A percentile compares a stretch with the other conserved stretches of the same genome.
These are phyloP conservation scores for Aphelenchoides fujianensis DNA, from an alignment of 1,140 invertebrate genomes.

Conservation along the genomic window DNA sequence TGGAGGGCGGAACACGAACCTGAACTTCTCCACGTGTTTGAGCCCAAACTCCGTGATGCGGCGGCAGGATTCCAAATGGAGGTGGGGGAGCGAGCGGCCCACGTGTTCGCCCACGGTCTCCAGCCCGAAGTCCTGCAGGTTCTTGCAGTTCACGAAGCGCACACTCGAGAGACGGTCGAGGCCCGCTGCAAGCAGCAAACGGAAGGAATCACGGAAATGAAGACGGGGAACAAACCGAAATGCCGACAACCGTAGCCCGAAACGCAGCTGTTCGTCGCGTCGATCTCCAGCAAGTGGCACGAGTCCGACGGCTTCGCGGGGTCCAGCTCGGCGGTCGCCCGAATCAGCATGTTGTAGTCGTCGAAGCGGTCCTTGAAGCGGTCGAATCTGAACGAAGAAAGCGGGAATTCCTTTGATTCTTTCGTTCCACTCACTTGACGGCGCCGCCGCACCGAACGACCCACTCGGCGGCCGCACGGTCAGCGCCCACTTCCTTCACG, in stretches of 20 bases:
- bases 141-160: slow-evolving; percentile 35
- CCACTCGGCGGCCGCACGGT: slow-evolving; percentile 86
- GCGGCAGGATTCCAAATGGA: slow-evolving; percentile 43
- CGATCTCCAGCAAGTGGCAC: slow-evolving; percentile 35
- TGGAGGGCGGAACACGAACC: slow-evolving; percentile 28
- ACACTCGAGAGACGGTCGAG: slow-evolving; percentile 24
- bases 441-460: slow-evolving; percentile 64
- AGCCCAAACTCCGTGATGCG: slow-evolving; percentile 52
- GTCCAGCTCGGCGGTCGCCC: slow-evolving; percentile 48
- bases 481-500: slow-evolving; percentile 74
- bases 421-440: slow-evolving; percentile 30
- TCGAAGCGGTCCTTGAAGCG: slow-evolving; percentile 35
- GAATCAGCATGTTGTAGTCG: slow-evolving; percentile 49
- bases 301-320: slow-evolving; percentile 37
- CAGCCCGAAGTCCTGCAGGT: slow-evolving; percentile 45
- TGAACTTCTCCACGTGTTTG: slow-evolving; percentile 41
- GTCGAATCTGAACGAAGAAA: slow-evolving; percentile 31
- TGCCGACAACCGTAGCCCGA: slow-evolving; percentile 52
- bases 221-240: slow-evolving; percentile 34
- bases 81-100: slow-evolving; percentile 27
- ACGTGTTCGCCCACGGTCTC: slow-evolving; percentile 47
- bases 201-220: too few species aligned
- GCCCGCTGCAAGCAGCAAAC: slow-evolving; percentile 22
- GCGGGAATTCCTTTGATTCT: not conserved
- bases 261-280: slow-evolving; percentile 36